A percentile compares a stretch with the other conserved stretches of the same genome.
phyloP scores from a whole-genome alignment of 2,113 vertebrate genomes.

The Zosterops hypoxanthus region DNA sequence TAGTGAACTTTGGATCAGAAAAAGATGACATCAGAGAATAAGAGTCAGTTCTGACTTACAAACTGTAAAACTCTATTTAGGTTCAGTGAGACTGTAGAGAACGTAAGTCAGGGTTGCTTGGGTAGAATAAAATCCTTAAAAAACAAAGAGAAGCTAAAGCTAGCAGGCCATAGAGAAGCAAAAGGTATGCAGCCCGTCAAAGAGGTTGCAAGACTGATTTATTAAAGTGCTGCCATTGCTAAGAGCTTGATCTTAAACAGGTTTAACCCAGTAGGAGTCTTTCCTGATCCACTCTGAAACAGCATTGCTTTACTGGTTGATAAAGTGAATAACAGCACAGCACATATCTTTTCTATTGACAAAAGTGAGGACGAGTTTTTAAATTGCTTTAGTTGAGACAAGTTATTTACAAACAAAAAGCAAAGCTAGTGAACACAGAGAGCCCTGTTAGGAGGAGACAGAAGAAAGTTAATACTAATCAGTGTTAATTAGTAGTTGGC shows the following conservation, averaged over 20 bases:
- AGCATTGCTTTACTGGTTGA: background rate
- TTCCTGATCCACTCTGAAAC: background rate
- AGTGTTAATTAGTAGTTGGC: background rate
- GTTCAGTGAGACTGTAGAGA: background rate
- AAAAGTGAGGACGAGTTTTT: background rate
- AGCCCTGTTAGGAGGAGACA: background rate
- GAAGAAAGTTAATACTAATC: background rate
- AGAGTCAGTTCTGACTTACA: background rate
- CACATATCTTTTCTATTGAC: background rate
- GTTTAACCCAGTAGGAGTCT: background rate
- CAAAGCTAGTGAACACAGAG: background rate
- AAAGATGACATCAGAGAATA: background rate
- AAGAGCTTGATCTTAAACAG: background rate
- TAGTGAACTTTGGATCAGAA: slow-evolving; percentile 6
- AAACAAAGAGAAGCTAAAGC: slow-evolving; percentile 3
- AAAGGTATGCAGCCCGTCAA: background rate
- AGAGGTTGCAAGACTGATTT: background rate
- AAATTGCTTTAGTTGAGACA: background rate
- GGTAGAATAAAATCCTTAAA: background rate
- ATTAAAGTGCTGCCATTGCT: background rate
- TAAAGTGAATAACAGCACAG: background rate
- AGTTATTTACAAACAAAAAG: background rate
- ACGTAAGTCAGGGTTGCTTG: background rate
- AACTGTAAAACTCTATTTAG: slow-evolving; percentile 10
- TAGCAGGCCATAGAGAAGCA: background rate